phyloP scores from a whole-genome alignment of 2,113 vertebrate species.

The Etia nguti region DNA sequence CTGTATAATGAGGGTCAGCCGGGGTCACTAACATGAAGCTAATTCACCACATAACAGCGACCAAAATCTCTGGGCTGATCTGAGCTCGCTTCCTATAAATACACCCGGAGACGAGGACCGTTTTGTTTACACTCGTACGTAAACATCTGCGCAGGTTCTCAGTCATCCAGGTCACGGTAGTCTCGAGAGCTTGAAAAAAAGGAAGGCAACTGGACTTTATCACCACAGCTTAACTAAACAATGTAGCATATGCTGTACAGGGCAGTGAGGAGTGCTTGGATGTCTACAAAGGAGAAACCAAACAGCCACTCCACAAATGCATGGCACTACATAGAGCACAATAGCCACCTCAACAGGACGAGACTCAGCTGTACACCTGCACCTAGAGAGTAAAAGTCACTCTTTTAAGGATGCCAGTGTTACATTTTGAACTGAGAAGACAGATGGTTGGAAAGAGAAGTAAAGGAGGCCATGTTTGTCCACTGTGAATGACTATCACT shows the following conservation, averaged over 20 bases:
- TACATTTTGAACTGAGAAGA: too few relatives aligned
- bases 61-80: neutral
- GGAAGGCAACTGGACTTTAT: neutral
- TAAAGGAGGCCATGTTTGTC: neutral
- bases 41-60: constrained; percentile 51
- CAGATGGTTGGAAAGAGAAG: too few relatives aligned
- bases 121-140: neutral
- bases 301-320: neutral
- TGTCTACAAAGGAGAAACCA: neutral
- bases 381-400: too few relatives aligned
- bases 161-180: neutral
- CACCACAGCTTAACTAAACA: neutral
- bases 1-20: constrained; percentile 66
- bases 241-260: neutral
- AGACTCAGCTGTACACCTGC: too few relatives aligned
- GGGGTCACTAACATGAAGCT: constrained; percentile 54
- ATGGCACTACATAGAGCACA: neutral
- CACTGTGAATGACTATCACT: neutral
- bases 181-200: neutral
- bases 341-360: too few relatives aligned
- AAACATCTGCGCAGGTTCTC: neutral
- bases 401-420: too few relatives aligned
- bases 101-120: neutral
- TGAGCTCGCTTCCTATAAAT: constrained; percentile 12
- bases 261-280: neutral